These are phyloP conservation scores for Drosophila maculinotata DNA, from an alignment of 2,888 invertebrate genomes.

Conservation along the genomic window DNA sequence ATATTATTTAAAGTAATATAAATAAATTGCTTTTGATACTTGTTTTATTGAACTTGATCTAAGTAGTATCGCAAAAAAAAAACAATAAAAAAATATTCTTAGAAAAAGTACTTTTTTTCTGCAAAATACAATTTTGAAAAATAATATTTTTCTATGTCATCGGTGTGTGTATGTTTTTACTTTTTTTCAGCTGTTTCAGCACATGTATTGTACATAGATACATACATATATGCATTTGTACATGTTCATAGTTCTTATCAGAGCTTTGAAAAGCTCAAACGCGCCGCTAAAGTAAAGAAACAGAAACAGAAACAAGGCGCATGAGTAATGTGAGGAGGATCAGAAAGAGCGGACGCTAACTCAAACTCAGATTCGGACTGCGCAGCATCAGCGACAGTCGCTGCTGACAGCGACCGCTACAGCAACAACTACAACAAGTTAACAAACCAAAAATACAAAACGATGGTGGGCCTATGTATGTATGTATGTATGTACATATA, in stretches of 20 bases:
- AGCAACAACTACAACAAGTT: too few relatives aligned
- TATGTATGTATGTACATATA: too few relatives aligned
- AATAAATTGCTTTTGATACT: too few relatives aligned
- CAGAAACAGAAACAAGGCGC: constrained; percentile 33
- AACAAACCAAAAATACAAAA: constrained; percentile 55
- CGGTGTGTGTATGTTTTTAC: too few relatives aligned
- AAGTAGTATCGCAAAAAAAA: too few relatives aligned
- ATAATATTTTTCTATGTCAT: too few relatives aligned
- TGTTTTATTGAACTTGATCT: too few relatives aligned
- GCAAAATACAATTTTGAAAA: too few relatives aligned
- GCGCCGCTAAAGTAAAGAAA: constrained; percentile 24
- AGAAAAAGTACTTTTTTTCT: too few relatives aligned
- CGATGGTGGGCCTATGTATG: constrained; percentile 45
- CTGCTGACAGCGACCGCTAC: constrained; percentile 27
- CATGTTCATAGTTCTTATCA: constrained; percentile 29
- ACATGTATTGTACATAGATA: constrained; percentile 4
- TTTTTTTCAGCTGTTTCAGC: neutral
- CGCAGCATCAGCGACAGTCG: constrained; percentile 56
- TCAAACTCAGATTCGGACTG: constrained; percentile 19
- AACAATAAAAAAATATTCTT: too few relatives aligned
- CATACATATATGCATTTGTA: neutral
- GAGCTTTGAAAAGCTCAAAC: constrained; percentile 38
- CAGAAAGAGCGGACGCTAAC: constrained; percentile 1
- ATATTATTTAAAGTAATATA: too few relatives aligned
- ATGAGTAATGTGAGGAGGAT: constrained; percentile 58